A percentile compares a stretch with the other conserved stretches of the same genome.
These are phyloP conservation scores for Aleadryas rufinucha DNA, from an alignment of 2,113 vertebrate species.

Conservation along the genomic window DNA sequence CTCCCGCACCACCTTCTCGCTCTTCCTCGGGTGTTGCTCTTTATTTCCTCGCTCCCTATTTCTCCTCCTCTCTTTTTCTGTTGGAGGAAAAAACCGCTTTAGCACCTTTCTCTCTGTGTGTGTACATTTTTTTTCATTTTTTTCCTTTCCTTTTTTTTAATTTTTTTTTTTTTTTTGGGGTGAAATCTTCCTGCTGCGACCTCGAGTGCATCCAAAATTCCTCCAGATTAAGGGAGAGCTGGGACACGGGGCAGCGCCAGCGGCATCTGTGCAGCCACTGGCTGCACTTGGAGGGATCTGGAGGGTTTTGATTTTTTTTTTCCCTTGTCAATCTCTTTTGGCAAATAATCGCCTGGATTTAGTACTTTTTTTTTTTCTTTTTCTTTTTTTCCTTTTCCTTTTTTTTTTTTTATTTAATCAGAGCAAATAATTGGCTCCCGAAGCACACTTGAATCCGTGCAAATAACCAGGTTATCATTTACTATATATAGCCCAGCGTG, in stretches of 20 bases:
- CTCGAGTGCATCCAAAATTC: neutral
- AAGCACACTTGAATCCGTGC: neutral
- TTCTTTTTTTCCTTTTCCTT: fast-evolving
- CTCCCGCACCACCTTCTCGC: neutral
- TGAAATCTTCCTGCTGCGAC: neutral
- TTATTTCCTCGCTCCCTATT: neutral
- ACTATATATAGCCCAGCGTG: constrained; percentile 34
- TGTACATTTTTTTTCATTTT: fast-evolving
- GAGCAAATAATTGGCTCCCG: constrained; percentile 34
- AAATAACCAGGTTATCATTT: constrained; percentile 48
- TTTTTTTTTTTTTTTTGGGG: neutral
- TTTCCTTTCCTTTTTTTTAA: too few relatives aligned
- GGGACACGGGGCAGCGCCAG: neutral
- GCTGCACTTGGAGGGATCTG: neutral
- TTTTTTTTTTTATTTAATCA: neutral
- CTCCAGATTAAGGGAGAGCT: neutral
- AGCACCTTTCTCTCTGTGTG: neutral
- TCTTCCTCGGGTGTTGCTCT: neutral
- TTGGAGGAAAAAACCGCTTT: neutral
- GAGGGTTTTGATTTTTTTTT: neutral
- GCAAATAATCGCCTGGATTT: neutral
- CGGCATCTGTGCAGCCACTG: neutral
- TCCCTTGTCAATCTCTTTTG: neutral
- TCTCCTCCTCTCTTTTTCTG: neutral
- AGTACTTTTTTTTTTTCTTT: neutral